phyloP scores from a whole-genome alignment of 2,113 vertebrate species.

The Phaethon lepturus region DNA sequence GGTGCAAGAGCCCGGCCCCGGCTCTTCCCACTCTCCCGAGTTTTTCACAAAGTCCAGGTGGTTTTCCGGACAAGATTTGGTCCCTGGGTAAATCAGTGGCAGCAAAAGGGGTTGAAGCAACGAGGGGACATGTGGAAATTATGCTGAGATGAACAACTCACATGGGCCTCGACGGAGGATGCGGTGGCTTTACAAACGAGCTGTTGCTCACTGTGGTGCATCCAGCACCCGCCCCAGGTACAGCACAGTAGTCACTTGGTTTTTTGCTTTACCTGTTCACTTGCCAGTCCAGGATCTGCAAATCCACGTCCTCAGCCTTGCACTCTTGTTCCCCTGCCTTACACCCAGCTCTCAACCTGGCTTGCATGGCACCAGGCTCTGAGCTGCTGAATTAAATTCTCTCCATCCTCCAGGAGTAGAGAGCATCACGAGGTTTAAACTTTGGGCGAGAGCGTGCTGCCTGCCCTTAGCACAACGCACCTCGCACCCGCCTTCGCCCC shows the following conservation, averaged over 20 bases:
- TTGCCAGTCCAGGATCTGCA: background rate
- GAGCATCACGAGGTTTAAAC: background rate
- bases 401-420: background rate
- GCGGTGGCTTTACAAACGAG: fast-evolving
- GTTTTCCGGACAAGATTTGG: background rate
- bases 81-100: background rate
- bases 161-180: fast-evolving
- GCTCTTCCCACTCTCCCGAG: background rate
- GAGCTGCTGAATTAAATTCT: background rate
- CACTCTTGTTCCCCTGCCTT: too few species aligned
- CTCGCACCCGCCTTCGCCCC: fast-evolving
- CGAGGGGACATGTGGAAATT: background rate
- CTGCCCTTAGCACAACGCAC: background rate
- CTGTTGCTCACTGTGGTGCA: background rate
- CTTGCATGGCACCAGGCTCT: fast-evolving
- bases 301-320: background rate
- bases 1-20: background rate
- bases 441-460: fast-evolving
- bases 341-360: background rate
- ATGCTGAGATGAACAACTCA: background rate
- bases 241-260: background rate
- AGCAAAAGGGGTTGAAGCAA: background rate
- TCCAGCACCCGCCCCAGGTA: background rate
- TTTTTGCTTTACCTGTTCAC: background rate
- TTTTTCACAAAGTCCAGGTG: background rate